phyloP scores from a whole-genome alignment of 2,888 invertebrate species.

The Dolichopus griseipennis region DNA sequence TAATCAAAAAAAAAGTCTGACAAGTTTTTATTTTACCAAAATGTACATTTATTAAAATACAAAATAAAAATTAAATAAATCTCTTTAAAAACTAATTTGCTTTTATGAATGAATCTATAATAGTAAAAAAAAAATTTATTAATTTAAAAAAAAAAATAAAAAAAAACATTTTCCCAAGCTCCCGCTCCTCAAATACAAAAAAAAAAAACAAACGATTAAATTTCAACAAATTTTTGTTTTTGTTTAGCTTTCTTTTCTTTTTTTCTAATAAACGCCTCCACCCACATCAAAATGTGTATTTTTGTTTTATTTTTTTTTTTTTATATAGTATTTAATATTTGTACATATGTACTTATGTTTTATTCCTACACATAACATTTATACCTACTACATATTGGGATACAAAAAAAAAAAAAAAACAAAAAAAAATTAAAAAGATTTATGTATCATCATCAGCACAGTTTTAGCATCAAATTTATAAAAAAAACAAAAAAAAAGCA shows the following conservation, averaged over 20 bases:
- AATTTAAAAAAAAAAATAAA: background rate
- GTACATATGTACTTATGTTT: background rate
- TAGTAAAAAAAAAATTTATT: too few relatives aligned
- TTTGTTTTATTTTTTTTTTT: background rate
- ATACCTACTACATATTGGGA: background rate
- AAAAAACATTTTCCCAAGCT: too few relatives aligned
- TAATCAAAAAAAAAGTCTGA: too few relatives aligned
- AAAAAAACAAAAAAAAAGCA: too few relatives aligned
- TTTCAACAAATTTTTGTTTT: too few relatives aligned
- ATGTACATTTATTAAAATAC: too few relatives aligned
- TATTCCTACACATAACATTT: background rate
- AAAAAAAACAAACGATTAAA: background rate
- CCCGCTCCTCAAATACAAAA: background rate
- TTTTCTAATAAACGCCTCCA: background rate
- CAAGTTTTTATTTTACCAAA: too few relatives aligned
- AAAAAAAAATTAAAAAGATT: background rate
- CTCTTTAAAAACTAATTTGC: background rate
- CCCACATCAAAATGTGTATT: background rate
- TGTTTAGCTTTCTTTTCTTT: background rate
- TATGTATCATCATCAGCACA: background rate
- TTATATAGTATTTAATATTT: too few relatives aligned
- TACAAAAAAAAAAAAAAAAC: too few relatives aligned
- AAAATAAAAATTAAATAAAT: too few relatives aligned
- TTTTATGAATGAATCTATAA: background rate
- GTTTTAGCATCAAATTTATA: too few relatives aligned